Evolutionary conservation across 2,113 vertebrate species (phyloP).

Genomic region (Felis chaus): DNA sequence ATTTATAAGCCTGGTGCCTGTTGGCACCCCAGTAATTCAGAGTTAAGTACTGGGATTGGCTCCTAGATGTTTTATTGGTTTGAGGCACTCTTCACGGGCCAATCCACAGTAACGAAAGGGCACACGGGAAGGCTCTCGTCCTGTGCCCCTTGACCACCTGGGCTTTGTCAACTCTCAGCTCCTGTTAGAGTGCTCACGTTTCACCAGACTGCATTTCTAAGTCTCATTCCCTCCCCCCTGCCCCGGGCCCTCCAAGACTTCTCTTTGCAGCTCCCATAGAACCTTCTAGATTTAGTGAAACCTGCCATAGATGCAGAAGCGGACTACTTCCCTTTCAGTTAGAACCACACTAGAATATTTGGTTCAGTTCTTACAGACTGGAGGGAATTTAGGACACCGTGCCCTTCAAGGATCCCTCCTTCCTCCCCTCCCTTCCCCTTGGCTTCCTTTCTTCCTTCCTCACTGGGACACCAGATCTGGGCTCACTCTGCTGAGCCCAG

Average conservation of each 20-base stretch:
- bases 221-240: background rate
- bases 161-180: background rate
- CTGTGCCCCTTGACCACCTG: background rate
- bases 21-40: constrained; percentile 36
- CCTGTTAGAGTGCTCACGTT: background rate
- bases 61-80: background rate
- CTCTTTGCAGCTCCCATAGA: background rate
- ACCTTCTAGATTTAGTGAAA: background rate
- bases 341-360: background rate
- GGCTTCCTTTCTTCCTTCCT: background rate
- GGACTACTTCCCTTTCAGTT: background rate
- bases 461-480: background rate
- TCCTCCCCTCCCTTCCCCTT: too few species aligned
- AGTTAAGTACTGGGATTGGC: constrained; percentile 13
- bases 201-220: background rate
- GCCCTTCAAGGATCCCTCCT: too few species aligned
- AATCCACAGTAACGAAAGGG: background rate
- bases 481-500: fast-evolving
- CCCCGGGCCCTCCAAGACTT: background rate
- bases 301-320: background rate
- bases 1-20: constrained; percentile 57
- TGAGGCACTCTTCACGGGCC: background rate
- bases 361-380: background rate
- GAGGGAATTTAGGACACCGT: background rate
- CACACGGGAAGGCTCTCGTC: background rate